These are phyloP conservation scores for Tinea pellionella DNA, from an alignment of 2,888 invertebrate genomes.

Conservation along the genomic window DNA sequence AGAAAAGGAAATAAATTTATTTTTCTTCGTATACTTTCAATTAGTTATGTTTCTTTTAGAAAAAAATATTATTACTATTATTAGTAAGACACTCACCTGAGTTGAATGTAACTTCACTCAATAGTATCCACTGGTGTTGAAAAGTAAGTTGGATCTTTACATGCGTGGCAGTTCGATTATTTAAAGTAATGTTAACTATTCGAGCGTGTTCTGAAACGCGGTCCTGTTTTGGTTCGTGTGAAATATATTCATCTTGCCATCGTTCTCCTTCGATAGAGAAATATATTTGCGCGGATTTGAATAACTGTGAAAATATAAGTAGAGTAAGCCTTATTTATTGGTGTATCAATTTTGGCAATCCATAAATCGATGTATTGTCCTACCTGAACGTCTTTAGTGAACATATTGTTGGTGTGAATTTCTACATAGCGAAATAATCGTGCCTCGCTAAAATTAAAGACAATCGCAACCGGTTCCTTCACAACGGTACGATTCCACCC, in stretches of 20 bases:
- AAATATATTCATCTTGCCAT: slow-evolving; percentile 76
- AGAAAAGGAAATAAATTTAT: neutral
- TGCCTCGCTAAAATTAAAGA: slow-evolving; percentile 83
- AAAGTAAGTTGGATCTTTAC: slow-evolving; percentile 81
- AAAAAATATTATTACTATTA: neutral
- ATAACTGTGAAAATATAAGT: slow-evolving; percentile 67
- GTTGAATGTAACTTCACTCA: slow-evolving; percentile 89
- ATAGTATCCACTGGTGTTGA: slow-evolving; percentile 86
- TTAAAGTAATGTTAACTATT: slow-evolving; percentile 79
- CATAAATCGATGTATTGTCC: neutral
- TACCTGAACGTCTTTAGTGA: slow-evolving; percentile 83
- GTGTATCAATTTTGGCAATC: neutral
- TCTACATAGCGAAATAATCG: slow-evolving; percentile 79
- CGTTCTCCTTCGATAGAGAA: slow-evolving; percentile 83
- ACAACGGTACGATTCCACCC: slow-evolving; percentile 83
- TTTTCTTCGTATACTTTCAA: neutral
- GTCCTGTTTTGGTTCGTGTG: slow-evolving; percentile 70
- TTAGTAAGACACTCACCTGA: slow-evolving; percentile 69
- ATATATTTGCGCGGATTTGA: slow-evolving; percentile 79
- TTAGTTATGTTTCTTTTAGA: neutral
- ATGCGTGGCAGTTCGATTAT: slow-evolving; percentile 79
- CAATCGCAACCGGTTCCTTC: slow-evolving; percentile 74
- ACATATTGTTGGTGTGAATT: slow-evolving; percentile 84
- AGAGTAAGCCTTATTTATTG: neutral
- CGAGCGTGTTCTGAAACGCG: slow-evolving; percentile 68